These are phyloP conservation scores for Parasteatoda lunata DNA, from an alignment of 2,888 invertebrate species.

Conservation along the genomic window DNA sequence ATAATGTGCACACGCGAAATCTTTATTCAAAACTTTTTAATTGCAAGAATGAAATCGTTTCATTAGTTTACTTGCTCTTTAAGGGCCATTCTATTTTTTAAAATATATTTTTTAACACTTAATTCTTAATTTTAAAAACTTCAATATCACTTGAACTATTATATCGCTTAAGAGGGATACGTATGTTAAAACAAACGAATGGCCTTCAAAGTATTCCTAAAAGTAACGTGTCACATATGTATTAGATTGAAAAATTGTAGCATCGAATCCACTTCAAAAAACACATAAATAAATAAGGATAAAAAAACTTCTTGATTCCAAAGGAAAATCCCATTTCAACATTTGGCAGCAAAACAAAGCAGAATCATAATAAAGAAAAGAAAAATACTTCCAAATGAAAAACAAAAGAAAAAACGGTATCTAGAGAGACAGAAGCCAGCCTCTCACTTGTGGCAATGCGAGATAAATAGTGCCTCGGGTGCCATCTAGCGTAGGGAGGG, in stretches of 20 bases:
- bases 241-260: neutral
- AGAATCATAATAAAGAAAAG: conserved; percentile 2
- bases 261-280: neutral
- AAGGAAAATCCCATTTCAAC: conserved; percentile 3
- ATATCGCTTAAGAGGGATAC: too few species aligned
- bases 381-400: neutral
- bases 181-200: too few species aligned
- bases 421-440: conserved; percentile 3
- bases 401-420: neutral
- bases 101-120: too few species aligned
- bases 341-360: conserved; percentile 3
- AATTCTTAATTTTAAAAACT: too few species aligned
- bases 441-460: conserved; percentile 40
- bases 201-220: too few species aligned
- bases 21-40: too few species aligned
- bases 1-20: too few species aligned
- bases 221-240: too few species aligned
- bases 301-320: conserved; percentile 2
- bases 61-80: too few species aligned
- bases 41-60: too few species aligned
- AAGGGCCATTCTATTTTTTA: too few species aligned
- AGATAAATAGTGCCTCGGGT: conserved; percentile 52
- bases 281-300: neutral
- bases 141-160: too few species aligned
- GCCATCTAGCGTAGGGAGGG: conserved; percentile 27